Evolutionary conservation across 2,797 vertebrate genomes (phyloP).

Genomic region (Denticeps clupeoides): DNA sequence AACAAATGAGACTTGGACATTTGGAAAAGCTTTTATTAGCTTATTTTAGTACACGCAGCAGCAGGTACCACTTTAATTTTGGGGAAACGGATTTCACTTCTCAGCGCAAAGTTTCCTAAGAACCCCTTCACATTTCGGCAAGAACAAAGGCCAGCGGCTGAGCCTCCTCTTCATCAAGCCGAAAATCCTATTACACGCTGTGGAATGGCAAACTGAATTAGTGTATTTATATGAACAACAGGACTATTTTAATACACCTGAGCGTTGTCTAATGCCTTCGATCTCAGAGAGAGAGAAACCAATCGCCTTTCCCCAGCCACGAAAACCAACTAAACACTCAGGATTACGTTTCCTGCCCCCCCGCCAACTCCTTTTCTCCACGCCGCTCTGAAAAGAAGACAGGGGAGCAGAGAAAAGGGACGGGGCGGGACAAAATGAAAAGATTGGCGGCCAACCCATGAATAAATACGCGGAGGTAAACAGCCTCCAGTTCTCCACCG

Average conservation of each 20-base stretch:
- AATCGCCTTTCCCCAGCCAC: slow-evolving; percentile 40
- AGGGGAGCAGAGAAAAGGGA: slow-evolving; percentile 21
- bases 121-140: too few species aligned
- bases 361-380: neutral
- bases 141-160: too few species aligned
- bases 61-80: too few species aligned
- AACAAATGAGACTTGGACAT: too few species aligned
- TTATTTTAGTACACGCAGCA: too few species aligned
- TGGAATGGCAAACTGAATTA: slow-evolving; percentile 85
- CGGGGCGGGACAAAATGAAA: slow-evolving; percentile 37
- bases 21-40: too few species aligned
- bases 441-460: slow-evolving; percentile 57
- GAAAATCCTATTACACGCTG: slow-evolving; percentile 78
- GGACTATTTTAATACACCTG: slow-evolving; percentile 79
- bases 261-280: slow-evolving; percentile 64
- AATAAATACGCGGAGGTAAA: slow-evolving; percentile 65
- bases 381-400: slow-evolving; percentile 6
- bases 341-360: slow-evolving; percentile 26
- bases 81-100: too few species aligned
- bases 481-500: slow-evolving; percentile 52
- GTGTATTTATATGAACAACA: slow-evolving; percentile 76
- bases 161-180: slow-evolving; percentile 30
- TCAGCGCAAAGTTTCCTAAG: too few species aligned
- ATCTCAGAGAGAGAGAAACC: slow-evolving; percentile 44
- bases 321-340: slow-evolving; percentile 27